Percentiles rank a stretch among this genome's conserved stretches.
These are phyloP conservation scores for Mizuhopecten yessoensis DNA, from an alignment of 1,140 invertebrate species.

Conservation along the genomic window DNA sequence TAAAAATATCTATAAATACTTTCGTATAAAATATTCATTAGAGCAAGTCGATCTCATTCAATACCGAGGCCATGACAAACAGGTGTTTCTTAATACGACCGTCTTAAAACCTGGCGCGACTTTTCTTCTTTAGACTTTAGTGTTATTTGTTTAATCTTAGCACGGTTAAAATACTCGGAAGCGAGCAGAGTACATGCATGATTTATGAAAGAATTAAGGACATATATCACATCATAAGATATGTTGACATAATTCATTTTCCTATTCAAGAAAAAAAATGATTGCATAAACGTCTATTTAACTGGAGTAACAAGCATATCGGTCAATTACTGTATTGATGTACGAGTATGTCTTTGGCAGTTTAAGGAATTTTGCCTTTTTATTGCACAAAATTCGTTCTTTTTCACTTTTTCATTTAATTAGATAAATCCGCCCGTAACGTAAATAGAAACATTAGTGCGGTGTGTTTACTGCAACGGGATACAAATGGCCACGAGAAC, in stretches of 20 bases:
- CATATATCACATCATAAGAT: constrained; percentile 39
- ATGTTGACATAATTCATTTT: constrained; percentile 39
- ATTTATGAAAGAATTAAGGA: constrained; percentile 22
- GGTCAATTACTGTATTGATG: background rate
- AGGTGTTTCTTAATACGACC: background rate
- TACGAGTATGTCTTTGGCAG: background rate
- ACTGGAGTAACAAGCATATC: background rate
- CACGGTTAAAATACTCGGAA: background rate
- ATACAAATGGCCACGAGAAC: background rate
- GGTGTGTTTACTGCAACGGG: background rate
- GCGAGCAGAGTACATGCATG: background rate
- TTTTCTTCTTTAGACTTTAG: background rate
- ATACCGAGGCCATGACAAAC: background rate
- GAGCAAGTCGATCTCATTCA: constrained; percentile 1
- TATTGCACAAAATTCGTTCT: background rate
- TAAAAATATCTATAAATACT: constrained; percentile 26
- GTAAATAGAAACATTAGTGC: background rate
- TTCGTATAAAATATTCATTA: background rate
- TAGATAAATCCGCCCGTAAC: background rate
- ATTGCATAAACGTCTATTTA: constrained; percentile 29
- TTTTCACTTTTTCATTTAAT: background rate
- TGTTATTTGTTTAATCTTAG: background rate
- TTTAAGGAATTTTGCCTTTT: background rate
- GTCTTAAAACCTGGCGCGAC: constrained; percentile 18
- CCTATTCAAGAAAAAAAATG: constrained; percentile 11